Conservation (phyloP, 1,140 invertebrate species). For the Adelges cooleyi region DNA sequence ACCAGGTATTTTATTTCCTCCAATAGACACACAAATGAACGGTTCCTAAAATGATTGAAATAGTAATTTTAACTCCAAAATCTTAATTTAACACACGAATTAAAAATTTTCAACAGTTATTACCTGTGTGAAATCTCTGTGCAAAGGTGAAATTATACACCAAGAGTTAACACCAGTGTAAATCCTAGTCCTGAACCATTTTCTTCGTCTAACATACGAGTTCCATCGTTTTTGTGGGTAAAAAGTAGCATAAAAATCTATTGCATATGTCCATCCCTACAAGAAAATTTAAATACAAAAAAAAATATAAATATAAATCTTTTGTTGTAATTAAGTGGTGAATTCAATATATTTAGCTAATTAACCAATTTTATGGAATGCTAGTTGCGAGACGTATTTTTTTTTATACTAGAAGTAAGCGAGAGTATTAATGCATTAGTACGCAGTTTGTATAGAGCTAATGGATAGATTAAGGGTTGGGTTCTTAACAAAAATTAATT, state of each 20-base stretch:
- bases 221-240: conserved; percentile 74
- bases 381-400: too few species aligned
- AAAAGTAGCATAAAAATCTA: conserved; percentile 83
- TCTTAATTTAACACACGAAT: conserved; percentile 12
- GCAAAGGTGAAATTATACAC: conserved; percentile 76
- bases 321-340: too few species aligned
- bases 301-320: too few species aligned
- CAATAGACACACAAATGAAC: conserved; percentile 72
- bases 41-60: conserved; percentile 47
- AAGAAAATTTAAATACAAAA: conserved; percentile 29
- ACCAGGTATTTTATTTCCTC: conserved; percentile 67
- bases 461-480: too few species aligned
- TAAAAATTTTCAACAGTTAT: neutral
- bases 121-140: conserved; percentile 73
- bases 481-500: too few species aligned
- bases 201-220: conserved; percentile 75
- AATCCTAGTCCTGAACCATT: conserved; percentile 74
- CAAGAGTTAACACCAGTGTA: conserved; percentile 83
- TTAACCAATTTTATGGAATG: too few species aligned
- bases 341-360: too few species aligned
- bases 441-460: too few species aligned
- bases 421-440: too few species aligned
- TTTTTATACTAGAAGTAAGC: too few species aligned
- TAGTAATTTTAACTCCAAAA: too few species aligned
- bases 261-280: conserved; percentile 81